Percentiles rank a stretch among this genome's conserved stretches.
Evolutionary conservation across 2,113 vertebrate species (phyloP).

Genomic region (Mustela lutreola): DNA sequence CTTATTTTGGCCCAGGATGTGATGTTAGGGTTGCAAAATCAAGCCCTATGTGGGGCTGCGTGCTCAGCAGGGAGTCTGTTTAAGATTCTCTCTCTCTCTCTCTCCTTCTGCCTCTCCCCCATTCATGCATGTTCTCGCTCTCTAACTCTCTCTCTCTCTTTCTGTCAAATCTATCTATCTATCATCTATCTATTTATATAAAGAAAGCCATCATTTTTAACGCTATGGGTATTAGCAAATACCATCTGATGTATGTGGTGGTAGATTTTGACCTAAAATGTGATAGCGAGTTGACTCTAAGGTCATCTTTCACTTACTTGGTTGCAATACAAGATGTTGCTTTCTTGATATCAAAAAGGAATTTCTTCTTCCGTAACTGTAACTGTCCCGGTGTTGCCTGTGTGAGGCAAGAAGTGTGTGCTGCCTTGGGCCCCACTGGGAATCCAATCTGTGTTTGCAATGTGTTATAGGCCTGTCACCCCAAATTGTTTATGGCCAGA

Average conservation of each 20-base stretch:
- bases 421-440: not conserved
- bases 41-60: not conserved
- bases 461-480: conserved; percentile 62
- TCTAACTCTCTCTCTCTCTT: too few relatives aligned
- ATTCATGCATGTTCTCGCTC: not conserved
- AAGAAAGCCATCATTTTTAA: not conserved
- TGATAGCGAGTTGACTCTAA: not conserved
- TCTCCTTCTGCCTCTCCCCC: not conserved
- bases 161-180: too few relatives aligned
- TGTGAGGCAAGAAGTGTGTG: not conserved
- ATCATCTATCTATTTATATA: not conserved
- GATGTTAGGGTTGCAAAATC: not conserved
- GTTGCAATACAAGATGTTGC: not conserved
- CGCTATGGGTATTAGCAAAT: not conserved
- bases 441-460: conserved; percentile 64
- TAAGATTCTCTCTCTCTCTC: not conserved
- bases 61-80: not conserved
- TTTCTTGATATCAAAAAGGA: not conserved
- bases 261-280: not conserved
- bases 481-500: conserved; percentile 62
- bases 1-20: not conserved
- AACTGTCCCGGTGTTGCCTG: not conserved
- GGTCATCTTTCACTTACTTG: not conserved
- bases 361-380: not conserved
- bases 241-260: not conserved